Evolutionary conservation across 1,140 invertebrate species (phyloP), one percentile per base, ranked within the genome.

Genomic region (Gonatopus flavifemur): DNA sequence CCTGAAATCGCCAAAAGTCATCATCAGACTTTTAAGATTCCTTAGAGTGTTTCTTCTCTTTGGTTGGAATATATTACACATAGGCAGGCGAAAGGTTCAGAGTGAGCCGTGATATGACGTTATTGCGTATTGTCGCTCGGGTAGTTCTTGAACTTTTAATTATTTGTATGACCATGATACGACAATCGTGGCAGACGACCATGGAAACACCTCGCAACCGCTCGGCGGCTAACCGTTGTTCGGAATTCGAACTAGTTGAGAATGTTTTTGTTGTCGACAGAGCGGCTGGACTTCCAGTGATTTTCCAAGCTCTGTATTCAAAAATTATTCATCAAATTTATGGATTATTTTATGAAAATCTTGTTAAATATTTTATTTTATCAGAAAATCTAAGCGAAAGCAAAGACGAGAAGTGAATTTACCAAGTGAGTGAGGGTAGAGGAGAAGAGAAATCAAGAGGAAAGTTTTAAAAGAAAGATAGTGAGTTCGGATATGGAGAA

Each of bases 181-280:
- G 93, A 77, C 94, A 98, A 79, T 96, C 94, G 66, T 92, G 87
- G 72, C 94, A 98, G 15, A 96, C 92, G 24, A 88, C 85, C 84
- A 94, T 91, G 60, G 90, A 83, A 28, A 91, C 84, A 36, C 90
- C 90, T 55, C 87, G 84, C 48, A 88, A 70, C 41, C 84, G 81
- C 65, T 90, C 84, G 45, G 80, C 79, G 32, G 66, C 69, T 33
- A 68, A 48, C 37, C 67, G 58, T 41, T 74, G 71, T 24, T 74
- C 69, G 6, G 62, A 42, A 28, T 45, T 66, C 2, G 64, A 42
- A 13, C 60, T 53, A 15, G 55, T 45, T 7, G 70, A 66, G 37
- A 74, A 73, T 6, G 67, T 65, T 21, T 67, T 66, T 5, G 66
- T 69, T 1, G 66, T 68, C 33, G 64, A 48, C 0, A 71, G 51